A percentile compares a stretch with the other conserved stretches of the same genome.
Conservation (phyloP, 2,797 vertebrate species). For the Hypotaenidia okinawae region DNA sequence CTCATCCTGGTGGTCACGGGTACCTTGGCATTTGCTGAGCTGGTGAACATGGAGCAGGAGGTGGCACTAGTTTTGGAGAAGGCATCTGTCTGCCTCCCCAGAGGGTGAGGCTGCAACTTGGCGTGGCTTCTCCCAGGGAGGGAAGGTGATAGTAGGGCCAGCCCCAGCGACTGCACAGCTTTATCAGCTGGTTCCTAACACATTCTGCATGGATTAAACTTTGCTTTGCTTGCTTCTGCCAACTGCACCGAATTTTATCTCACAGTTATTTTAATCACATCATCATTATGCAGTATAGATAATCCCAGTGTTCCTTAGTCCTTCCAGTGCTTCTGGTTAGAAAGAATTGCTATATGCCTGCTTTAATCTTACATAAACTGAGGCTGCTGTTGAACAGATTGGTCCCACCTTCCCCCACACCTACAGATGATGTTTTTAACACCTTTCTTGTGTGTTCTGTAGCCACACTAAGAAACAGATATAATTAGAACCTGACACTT, state of each 20-base stretch:
- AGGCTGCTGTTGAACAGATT: background rate
- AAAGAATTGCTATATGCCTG: background rate
- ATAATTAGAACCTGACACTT: background rate
- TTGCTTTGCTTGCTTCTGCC: background rate
- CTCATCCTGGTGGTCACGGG: fast-evolving
- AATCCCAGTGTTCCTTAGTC: background rate
- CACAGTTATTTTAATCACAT: background rate
- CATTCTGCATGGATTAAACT: background rate
- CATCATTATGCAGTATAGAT: background rate
- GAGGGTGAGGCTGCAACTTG: background rate
- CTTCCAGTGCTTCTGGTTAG: background rate
- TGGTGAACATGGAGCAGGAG: background rate
- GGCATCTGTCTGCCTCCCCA: background rate
- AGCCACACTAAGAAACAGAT: background rate
- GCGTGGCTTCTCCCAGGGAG: background rate
- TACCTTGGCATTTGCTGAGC: background rate
- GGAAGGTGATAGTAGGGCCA: background rate
- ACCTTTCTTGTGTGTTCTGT: background rate
- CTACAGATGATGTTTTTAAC: background rate
- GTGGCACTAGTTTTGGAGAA: background rate
- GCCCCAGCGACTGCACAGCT: background rate
- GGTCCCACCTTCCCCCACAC: background rate
- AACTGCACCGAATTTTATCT: background rate
- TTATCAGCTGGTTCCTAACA: background rate
- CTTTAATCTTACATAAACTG: background rate